phyloP scores from a whole-genome alignment of 2,113 vertebrate species.

The human (Homo sapiens) region GRCh38 chr22:23305001-23305500 shows the following conservation, averaged over 20 bases:
- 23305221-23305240: neutral
- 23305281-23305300: neutral
- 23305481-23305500: rapidly evolving
- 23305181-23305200: neutral
- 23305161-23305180: no score
- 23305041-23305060: neutral
- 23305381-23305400: neutral
- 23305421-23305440: neutral
- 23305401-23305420: neutral
- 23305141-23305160: neutral
- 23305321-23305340: rapidly evolving
- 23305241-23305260: neutral
- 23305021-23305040: neutral
- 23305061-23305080: neutral
- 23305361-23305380: neutral
- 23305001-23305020: no score
- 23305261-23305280: neutral
- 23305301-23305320: neutral
- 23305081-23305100: neutral
- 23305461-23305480: neutral
- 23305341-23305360: neutral
- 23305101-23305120: neutral
- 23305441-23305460: neutral
- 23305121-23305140: neutral
- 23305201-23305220: neutral